phyloP scores from a whole-genome alignment of 2,797 vertebrate species.

The Cyclopterus lumpus region DNA sequence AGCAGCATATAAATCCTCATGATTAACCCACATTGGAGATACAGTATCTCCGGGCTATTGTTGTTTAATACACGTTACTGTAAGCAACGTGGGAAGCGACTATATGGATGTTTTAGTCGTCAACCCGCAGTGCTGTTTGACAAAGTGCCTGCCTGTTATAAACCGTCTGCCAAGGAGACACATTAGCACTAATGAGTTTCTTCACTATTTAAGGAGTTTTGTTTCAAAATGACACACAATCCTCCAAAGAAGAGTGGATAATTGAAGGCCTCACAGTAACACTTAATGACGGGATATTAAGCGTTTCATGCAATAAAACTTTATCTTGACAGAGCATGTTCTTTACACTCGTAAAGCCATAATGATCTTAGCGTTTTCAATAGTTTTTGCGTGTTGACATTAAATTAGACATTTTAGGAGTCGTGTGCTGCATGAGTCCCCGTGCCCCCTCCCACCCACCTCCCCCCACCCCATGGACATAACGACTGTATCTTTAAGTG shows the following conservation, averaged over 20 bases:
- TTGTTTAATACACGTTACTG: slow-evolving; percentile 32
- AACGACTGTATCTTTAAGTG: not conserved
- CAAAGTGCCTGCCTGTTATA: slow-evolving; percentile 60
- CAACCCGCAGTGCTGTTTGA: slow-evolving; percentile 28
- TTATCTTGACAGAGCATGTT: slow-evolving; percentile 14
- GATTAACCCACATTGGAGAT: slow-evolving; percentile 29
- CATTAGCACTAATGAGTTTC: slow-evolving; percentile 62
- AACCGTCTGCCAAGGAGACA: slow-evolving; percentile 57
- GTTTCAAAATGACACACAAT: slow-evolving; percentile 30
- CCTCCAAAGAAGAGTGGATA: slow-evolving; percentile 6
- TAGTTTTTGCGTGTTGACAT: not conserved
- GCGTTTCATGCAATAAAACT: not conserved
- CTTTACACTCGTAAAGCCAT: not conserved
- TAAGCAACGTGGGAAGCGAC: slow-evolving; percentile 31
- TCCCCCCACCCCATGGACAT: too few species aligned
- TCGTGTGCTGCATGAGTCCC: slow-evolving; percentile 10
- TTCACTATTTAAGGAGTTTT: slow-evolving; percentile 45
- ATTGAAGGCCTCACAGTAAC: slow-evolving; percentile 25
- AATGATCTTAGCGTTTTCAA: not conserved
- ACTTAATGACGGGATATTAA: slow-evolving; percentile 1
- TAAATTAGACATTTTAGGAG: slow-evolving; percentile 12
- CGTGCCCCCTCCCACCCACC: not conserved
- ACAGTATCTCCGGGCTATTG: slow-evolving; percentile 52
- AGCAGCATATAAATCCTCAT: slow-evolving; percentile 41
- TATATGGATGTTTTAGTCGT: slow-evolving; percentile 48